phyloP scores from a whole-genome alignment of 2,113 vertebrate genomes.

The Nannospalax galili region DNA sequence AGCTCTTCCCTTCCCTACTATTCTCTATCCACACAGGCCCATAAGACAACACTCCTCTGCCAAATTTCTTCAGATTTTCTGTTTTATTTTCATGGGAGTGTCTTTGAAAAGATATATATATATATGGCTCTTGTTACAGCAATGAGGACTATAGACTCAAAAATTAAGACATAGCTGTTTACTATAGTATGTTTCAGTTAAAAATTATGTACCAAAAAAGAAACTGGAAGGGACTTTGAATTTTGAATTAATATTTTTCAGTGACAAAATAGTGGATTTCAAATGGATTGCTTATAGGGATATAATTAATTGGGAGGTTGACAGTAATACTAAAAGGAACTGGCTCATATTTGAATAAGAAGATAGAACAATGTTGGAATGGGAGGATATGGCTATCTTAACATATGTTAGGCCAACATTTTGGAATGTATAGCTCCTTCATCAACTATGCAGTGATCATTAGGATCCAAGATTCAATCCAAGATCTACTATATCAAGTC shows the following conservation, averaged over 20 bases:
- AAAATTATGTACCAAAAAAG: no score
- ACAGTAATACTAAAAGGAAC: not conserved
- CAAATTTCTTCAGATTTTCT: not conserved
- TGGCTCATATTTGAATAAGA: not conserved
- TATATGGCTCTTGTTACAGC: no score
- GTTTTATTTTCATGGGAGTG: not conserved
- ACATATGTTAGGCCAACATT: not conserved
- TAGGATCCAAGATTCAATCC: not conserved
- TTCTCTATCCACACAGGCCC: not conserved
- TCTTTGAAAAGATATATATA: not conserved
- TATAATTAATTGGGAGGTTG: not conserved
- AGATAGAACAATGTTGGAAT: not conserved
- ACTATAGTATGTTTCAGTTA: no score
- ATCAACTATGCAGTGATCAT: not conserved
- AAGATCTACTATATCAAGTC: not conserved
- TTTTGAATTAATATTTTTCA: slow-evolving; percentile 28
- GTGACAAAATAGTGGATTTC: not conserved
- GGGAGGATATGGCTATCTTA: not conserved
- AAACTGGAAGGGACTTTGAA: not conserved
- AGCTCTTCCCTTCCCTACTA: not conserved
- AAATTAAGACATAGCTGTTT: no score
- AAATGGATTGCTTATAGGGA: not conserved
- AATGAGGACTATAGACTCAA: no score
- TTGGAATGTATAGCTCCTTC: not conserved
- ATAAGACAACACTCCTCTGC: not conserved